phyloP scores from a whole-genome alignment of 2,888 invertebrate species.

The Lissocephala sabroskyi region DNA sequence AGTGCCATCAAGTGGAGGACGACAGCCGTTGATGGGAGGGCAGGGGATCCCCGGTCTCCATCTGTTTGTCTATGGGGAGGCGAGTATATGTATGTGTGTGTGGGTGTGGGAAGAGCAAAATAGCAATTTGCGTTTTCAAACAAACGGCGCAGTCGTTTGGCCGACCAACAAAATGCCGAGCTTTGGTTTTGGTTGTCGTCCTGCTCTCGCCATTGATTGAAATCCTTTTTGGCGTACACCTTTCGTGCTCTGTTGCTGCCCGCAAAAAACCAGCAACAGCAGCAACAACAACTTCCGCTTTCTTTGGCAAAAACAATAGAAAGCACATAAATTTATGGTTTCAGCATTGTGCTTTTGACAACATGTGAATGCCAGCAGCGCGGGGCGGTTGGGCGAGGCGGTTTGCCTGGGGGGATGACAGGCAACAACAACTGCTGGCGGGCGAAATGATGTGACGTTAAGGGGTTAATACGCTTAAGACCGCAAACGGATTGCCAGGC shows the following conservation, averaged over 20 bases:
- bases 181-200: constrained; percentile 51
- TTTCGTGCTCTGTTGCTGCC: constrained; percentile 21
- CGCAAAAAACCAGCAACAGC: too few relatives aligned
- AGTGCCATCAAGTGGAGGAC: too few relatives aligned
- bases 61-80: neutral
- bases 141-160: constrained; percentile 29
- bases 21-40: neutral
- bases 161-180: constrained; percentile 32
- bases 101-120: constrained; percentile 39
- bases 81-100: constrained; percentile 2
- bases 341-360: constrained; percentile 66
- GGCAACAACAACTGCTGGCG: too few relatives aligned
- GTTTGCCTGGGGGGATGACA: neutral
- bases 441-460: constrained; percentile 32
- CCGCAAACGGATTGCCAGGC: constrained; percentile 42
- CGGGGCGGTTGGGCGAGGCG: constrained; percentile 22
- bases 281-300: constrained; percentile 63
- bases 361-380: too few relatives aligned
- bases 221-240: constrained; percentile 64
- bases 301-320: constrained; percentile 64
- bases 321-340: constrained; percentile 67
- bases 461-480: constrained; percentile 65
- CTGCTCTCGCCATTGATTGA: constrained; percentile 58
- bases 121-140: constrained; percentile 64
- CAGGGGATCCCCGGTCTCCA: neutral